These are phyloP conservation scores for Periplaneta americana DNA, from an alignment of 1,140 invertebrate genomes.

Conservation along the genomic window DNA sequence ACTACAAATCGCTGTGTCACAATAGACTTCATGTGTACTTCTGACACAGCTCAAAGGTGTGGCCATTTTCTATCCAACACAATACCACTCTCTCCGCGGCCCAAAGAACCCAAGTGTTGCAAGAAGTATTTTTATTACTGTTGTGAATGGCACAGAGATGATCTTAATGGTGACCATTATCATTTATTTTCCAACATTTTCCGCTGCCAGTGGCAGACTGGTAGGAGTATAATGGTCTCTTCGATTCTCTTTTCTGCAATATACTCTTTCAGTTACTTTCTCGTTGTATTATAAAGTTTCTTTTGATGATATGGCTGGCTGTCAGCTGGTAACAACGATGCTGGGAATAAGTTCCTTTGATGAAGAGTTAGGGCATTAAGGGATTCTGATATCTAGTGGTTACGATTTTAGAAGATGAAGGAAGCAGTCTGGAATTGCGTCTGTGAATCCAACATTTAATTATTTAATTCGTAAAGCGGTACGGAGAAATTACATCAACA, in stretches of 20 bases:
- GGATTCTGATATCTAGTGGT: no score
- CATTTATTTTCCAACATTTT: not conserved
- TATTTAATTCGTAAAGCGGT: no score
- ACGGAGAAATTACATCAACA: no score
- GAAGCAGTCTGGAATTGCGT: no score
- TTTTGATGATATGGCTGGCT: not conserved
- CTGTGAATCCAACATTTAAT: no score
- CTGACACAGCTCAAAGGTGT: not conserved
- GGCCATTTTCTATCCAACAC: not conserved
- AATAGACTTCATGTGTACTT: not conserved
- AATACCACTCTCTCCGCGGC: no score
- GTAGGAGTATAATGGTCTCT: not conserved
- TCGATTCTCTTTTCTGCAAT: not conserved
- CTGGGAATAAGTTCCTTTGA: not conserved
- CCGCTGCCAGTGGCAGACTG: not conserved
- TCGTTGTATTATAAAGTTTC: no score
- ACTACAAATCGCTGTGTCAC: not conserved
- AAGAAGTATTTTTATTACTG: not conserved
- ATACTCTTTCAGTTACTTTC: no score
- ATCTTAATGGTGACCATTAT: not conserved
- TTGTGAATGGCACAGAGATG: not conserved
- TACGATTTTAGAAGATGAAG: no score
- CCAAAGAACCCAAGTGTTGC: not conserved
- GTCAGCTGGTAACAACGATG: not conserved
- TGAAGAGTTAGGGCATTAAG: no score